Conservation (phyloP, 2,797 vertebrate species). For the Tiaroga cobitis region DNA sequence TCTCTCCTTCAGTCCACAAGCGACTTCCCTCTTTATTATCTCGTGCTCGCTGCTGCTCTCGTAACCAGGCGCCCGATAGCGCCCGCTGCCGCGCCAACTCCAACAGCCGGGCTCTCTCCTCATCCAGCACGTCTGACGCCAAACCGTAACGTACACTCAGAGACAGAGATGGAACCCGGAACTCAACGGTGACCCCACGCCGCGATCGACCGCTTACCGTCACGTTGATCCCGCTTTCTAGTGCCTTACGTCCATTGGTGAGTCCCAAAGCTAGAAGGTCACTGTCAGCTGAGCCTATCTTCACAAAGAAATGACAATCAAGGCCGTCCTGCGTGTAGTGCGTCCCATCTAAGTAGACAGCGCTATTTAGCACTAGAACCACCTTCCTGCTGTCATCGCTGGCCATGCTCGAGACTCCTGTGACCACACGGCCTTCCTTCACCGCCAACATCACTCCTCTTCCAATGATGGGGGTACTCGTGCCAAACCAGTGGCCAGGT, state of each 20-base stretch:
- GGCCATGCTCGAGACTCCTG: slow-evolving; percentile 87
- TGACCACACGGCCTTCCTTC: slow-evolving; percentile 92
- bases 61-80: slow-evolving; percentile 90
- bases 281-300: slow-evolving; percentile 90
- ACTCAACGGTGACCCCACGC: slow-evolving; percentile 94
- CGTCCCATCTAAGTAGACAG: slow-evolving; percentile 94
- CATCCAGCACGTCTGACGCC: slow-evolving; percentile 88
- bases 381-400: slow-evolving; percentile 95
- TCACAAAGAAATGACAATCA: slow-evolving; percentile 97
- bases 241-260: slow-evolving; percentile 89
- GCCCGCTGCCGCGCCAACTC: slow-evolving; percentile 95
- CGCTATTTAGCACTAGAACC: slow-evolving; percentile 90
- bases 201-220: slow-evolving; percentile 94
- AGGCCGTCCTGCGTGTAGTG: slow-evolving; percentile 95
- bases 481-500: slow-evolving; percentile 97
- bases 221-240: slow-evolving; percentile 93
- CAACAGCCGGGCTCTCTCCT: slow-evolving; percentile 92
- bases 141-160: slow-evolving; percentile 94
- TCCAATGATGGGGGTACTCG: slow-evolving; percentile 92
- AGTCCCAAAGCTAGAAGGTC: slow-evolving; percentile 93
- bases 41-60: slow-evolving; percentile 92
- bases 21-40: slow-evolving; percentile 95
- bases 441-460: slow-evolving; percentile 95
- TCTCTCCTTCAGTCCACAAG: slow-evolving; percentile 97
- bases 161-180: slow-evolving; percentile 86